Base-by-base conservation (phyloP, 2,113 vertebrate species). In the Percopsis transmontana region DNA sequence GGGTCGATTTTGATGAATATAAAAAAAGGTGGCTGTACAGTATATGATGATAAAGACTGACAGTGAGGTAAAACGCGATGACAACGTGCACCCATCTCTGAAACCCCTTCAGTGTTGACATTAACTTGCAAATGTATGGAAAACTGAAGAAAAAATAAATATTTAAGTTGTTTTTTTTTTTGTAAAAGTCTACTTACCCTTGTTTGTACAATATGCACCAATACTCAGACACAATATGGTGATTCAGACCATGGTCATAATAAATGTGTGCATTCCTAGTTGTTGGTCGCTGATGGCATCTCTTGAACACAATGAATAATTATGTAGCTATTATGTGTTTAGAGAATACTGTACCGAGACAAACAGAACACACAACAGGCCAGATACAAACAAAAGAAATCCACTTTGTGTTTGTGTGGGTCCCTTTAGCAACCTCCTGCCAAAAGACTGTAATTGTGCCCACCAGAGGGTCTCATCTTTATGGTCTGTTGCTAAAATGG, bases 41-140 rank as follows among this genome's bases (percentile, higher is more conserved):
- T 55, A 69, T 69, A 19, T 53, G 18, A 16, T 21, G n/a, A 51
- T 21, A 69, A 13, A 13, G 21, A 42, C 66, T 47, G 3, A 11
- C 50, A 23, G 76, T 58, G 38, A 77, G 62, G 20, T 58, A 63
- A 79, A 58, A 21, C 23, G 10, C 1, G 20, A 23, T 62, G 74
- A 70, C 72, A 65, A 61, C 80, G 77, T 65, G 63, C 58, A 83
- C 67, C 79, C 80, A 77, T 82, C 85, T 70, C 72, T 76, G 74
- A 62, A 87, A 69, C 59, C 73, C 86, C 70, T 84, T 85, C 80
- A 81, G 76, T 90, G 82, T 91, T 86, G 85, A 90, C 78, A 82
- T 81, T 85, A 85, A 87, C 75, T 76, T 91, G 85, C 83, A 90
- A 88, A 86, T 92, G 90, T 93, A 91, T 90, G 82, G 80, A 87